Evolutionary conservation across 2,888 invertebrate genomes (phyloP), one percentile per base, ranked within the genome.

Genomic region (Amiota mariae): DNA sequence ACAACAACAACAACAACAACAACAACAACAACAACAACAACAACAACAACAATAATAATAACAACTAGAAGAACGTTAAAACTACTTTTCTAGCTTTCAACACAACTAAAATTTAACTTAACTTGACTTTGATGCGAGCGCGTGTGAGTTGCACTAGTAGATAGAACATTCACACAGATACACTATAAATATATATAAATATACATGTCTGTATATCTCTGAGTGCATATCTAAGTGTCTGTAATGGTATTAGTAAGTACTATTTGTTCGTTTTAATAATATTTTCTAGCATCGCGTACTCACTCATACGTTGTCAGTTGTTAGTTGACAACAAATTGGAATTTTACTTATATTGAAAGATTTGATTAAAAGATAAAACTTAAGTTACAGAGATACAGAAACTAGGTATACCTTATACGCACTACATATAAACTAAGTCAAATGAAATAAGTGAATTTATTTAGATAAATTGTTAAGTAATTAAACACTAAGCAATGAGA

Each of bases 31-130:
- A 15, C 18, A 59, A 59, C 15, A 54, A 54, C 11, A 59, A 59
- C n/a, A n/a, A n/a, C n/a, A n/a, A n/a, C n/a, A n/a, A n/a, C n/a
- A n/a, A n/a, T n/a, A n/a, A n/a, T n/a, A n/a, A n/a, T n/a, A n/a
- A n/a, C n/a, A n/a, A n/a, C n/a, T n/a, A n/a, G n/a, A n/a, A n/a
- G n/a, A n/a, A n/a, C 15, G 46, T 36, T 12, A 13, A 54, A 46
- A 63, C 46, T 24, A 63, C 63, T 63, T 63, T 70, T 56, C 46
- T 70, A 54, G 70, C 66, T 70, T 70, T 71, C 48, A 63, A 63
- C 63, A 63, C 63, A 63, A 63, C 63, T 63, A 46, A 46, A 63
- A 63, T 63, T 46, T 63, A 63, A 63, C 63, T 63, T 63, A 63
- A 63, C 63, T 63, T 72, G 72, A 56, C 66, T 59, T 71, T 71